A percentile compares a stretch with the other conserved stretches of the same genome.
phyloP scores from a whole-genome alignment of 2,888 invertebrate species.

The Helleia helle region DNA sequence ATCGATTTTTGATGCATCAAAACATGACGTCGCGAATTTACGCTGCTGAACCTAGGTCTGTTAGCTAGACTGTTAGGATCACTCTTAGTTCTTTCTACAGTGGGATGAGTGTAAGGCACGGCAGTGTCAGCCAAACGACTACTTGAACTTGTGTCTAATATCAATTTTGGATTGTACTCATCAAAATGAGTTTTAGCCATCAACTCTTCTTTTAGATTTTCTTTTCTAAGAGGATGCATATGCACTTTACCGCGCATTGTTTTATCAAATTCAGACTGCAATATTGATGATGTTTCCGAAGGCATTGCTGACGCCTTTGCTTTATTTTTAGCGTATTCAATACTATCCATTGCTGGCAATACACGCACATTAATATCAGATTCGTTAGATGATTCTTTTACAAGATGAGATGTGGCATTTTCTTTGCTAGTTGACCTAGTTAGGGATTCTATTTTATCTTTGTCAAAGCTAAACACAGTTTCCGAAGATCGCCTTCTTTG shows the following conservation, averaged over 20 bases:
- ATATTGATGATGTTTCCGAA: slow-evolving; percentile 65
- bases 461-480: slow-evolving; percentile 83
- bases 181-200: slow-evolving; percentile 80
- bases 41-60: slow-evolving; percentile 81
- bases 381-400: slow-evolving; percentile 68
- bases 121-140: slow-evolving; percentile 66
- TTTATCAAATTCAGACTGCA: slow-evolving; percentile 78
- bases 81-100: slow-evolving; percentile 88
- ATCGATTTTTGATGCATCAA: slow-evolving; percentile 91
- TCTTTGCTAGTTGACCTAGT: slow-evolving; percentile 72
- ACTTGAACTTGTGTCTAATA: slow-evolving; percentile 69
- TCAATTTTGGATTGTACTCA: slow-evolving; percentile 81
- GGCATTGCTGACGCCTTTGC: slow-evolving; percentile 53
- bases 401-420: slow-evolving; percentile 43
- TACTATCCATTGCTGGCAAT: slow-evolving; percentile 69
- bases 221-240: slow-evolving; percentile 62
- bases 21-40: slow-evolving; percentile 83
- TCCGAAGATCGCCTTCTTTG: slow-evolving; percentile 81
- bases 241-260: slow-evolving; percentile 55
- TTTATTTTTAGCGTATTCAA: slow-evolving; percentile 72
- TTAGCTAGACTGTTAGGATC: slow-evolving; percentile 87
- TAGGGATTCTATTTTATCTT: slow-evolving; percentile 82
- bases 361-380: slow-evolving; percentile 65
- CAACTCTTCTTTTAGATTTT: slow-evolving; percentile 75
- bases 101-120: slow-evolving; percentile 77